Percentiles rank a stretch among this genome's conserved stretches.
Evolutionary conservation across 2,113 vertebrate genomes (phyloP).

Genomic region (Lipophrys pholis): DNA sequence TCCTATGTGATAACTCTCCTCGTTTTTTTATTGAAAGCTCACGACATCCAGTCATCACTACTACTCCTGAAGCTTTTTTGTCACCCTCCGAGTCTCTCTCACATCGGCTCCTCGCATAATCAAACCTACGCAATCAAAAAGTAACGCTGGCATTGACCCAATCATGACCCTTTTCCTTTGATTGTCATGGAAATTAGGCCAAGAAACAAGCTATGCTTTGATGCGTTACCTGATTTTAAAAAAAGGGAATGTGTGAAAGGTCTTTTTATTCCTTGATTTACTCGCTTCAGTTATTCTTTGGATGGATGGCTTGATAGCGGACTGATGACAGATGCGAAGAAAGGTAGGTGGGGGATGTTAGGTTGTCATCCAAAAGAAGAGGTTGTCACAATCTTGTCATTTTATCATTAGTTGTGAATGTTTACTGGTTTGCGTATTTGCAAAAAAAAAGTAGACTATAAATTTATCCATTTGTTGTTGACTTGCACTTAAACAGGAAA

Average conservation of each 20-base stretch:
- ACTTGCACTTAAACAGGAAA: no score
- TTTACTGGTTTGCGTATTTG: constrained; percentile 10
- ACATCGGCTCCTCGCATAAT: neutral
- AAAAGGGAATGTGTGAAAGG: neutral
- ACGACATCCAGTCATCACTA: neutral
- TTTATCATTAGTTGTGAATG: constrained; percentile 30
- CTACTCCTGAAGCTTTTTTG: neutral
- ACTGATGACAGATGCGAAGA: constrained; percentile 29
- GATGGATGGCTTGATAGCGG: constrained; percentile 38
- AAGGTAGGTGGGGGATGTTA: constrained; percentile 5
- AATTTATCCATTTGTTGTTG: neutral
- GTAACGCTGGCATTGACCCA: neutral
- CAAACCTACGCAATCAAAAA: neutral
- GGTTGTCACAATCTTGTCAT: constrained; percentile 35
- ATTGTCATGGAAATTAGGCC: constrained; percentile 14
- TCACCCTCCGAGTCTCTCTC: neutral
- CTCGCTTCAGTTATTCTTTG: constrained; percentile 20
- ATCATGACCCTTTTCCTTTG: neutral
- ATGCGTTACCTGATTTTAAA: neutral
- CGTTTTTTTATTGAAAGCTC: constrained; percentile 29
- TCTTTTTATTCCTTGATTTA: constrained; percentile 10
- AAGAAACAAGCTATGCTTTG: neutral
- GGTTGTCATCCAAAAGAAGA: constrained; percentile 25
- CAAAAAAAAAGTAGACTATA: constrained; percentile 4
- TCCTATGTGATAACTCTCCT: constrained; percentile 1